phyloP scores from a whole-genome alignment of 2,888 invertebrate genomes.

The Hemistola chrysoprasaria region DNA sequence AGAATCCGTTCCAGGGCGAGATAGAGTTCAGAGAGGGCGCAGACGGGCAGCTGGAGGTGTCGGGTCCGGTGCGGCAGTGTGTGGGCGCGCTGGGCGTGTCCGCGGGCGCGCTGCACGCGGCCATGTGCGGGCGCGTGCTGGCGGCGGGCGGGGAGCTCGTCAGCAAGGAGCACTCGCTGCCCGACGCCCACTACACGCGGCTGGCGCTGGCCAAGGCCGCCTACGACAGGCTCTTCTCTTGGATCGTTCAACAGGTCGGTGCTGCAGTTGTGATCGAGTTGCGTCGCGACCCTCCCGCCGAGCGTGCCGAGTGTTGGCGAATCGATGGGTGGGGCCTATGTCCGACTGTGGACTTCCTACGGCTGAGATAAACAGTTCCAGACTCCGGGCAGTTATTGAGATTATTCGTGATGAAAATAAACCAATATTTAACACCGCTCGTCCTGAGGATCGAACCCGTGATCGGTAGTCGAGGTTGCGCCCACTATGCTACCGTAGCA shows the following conservation, averaged over 20 bases:
- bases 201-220: slow-evolving; percentile 98
- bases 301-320: no score
- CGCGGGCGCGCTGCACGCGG: slow-evolving; percentile 85
- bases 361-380: no score
- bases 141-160: slow-evolving; percentile 90
- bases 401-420: no score
- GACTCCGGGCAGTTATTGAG: no score
- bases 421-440: no score
- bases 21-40: slow-evolving; percentile 82
- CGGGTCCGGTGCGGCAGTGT: slow-evolving; percentile 73
- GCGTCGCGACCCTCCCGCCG: no score
- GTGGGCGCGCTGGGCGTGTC: slow-evolving; percentile 82
- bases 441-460: no score
- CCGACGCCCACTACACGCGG: slow-evolving; percentile 93
- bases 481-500: no score
- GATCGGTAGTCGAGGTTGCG: no score
- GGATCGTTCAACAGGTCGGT: slow-evolving; percentile 90
- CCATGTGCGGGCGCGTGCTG: slow-evolving; percentile 93
- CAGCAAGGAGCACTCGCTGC: slow-evolving; percentile 92
- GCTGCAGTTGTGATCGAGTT: no score
- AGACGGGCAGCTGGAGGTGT: slow-evolving; percentile 82
- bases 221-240: slow-evolving; percentile 96
- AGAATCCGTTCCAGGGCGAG: slow-evolving; percentile 71
- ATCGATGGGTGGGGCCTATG: no score
- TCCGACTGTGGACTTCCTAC: no score